A percentile compares a stretch with the other conserved stretches of the same genome.
Conservation (phyloP, 2,797 vertebrate genomes). For the Chromobotia macracanthus region DNA sequence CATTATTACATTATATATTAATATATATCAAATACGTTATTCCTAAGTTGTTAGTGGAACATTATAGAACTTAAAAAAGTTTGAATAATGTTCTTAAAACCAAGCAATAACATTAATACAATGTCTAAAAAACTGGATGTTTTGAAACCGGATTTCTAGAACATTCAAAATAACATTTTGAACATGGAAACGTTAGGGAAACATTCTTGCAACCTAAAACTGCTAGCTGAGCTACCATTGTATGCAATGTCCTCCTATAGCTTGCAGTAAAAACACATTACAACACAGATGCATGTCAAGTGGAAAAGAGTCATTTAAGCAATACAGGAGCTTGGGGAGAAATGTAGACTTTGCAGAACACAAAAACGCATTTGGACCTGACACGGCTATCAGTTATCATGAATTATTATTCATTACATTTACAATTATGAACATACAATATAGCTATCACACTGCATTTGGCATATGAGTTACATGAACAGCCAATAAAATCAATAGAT, state of each 20-base stretch:
- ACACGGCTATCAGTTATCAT: slow-evolving; percentile 20
- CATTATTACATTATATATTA: no score
- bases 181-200: no score
- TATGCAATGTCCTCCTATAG: not conserved
- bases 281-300: not conserved
- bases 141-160: no score
- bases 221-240: not conserved
- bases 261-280: no score
- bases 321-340: slow-evolving; percentile 18
- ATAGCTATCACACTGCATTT: slow-evolving; percentile 41
- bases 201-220: no score
- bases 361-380: slow-evolving; percentile 33
- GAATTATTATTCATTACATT: slow-evolving; percentile 52
- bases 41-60: no score
- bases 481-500: slow-evolving; percentile 36
- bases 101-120: no score
- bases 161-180: no score
- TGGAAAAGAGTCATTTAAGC: slow-evolving; percentile 38
- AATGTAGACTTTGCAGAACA: slow-evolving; percentile 46
- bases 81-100: no score
- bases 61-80: no score
- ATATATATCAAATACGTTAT: no score
- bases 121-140: no score
- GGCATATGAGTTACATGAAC: slow-evolving; percentile 36
- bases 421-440: slow-evolving; percentile 43